Percentiles rank a stretch among this genome's conserved stretches.
Evolutionary conservation across 2,888 invertebrate genomes (phyloP).

Genomic region (Polydrusus cervinus): DNA sequence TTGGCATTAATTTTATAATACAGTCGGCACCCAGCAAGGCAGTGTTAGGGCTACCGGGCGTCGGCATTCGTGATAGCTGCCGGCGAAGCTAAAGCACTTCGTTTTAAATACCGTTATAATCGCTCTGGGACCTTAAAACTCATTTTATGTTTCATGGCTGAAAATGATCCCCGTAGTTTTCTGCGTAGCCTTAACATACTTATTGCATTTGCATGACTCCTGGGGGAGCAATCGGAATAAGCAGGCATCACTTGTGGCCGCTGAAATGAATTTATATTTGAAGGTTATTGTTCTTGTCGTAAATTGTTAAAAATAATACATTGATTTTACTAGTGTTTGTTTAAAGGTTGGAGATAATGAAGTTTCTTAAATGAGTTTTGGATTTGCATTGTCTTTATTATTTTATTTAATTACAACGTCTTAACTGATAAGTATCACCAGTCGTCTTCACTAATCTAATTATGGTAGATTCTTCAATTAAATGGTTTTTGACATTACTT

Average conservation of each 20-base stretch:
- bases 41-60: no score
- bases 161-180: slow-evolving; percentile 7
- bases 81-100: background rate
- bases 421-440: no score
- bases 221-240: slow-evolving; percentile 16
- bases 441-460: no score
- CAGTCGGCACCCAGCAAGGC: no score
- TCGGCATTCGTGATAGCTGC: no score
- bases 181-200: slow-evolving; percentile 24
- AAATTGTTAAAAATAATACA: background rate
- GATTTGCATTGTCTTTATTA: no score
- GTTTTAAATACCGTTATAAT: slow-evolving; percentile 7
- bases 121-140: slow-evolving; percentile 20
- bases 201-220: slow-evolving; percentile 31
- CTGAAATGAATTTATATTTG: background rate
- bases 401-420: no score
- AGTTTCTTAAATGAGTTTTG: no score
- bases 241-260: slow-evolving; percentile 7
- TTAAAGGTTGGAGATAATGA: no score
- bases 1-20: no score
- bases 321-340: no score
- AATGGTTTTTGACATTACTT: background rate
- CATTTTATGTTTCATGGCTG: slow-evolving; percentile 11
- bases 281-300: background rate
- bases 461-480: no score